Evolutionary conservation across 92 coral and sea anemone species (phyloP).

Genomic region (Meandrina meandrites): DNA sequence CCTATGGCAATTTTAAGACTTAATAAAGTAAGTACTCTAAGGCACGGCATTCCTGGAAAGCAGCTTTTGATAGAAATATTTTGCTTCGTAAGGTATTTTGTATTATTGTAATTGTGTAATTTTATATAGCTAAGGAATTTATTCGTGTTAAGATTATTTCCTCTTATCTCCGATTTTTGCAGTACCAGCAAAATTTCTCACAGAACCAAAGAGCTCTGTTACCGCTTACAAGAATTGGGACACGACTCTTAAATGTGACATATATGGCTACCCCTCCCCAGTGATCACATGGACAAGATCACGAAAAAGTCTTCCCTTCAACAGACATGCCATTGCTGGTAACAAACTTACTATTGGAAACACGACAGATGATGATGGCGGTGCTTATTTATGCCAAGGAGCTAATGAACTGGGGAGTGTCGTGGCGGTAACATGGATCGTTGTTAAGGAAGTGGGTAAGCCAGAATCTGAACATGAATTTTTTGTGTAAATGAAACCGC

Average conservation of each 20-base stretch:
- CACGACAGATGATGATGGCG: background rate
- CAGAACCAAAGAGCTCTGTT: background rate
- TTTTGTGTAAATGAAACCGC: too few relatives aligned
- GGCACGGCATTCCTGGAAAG: too few relatives aligned
- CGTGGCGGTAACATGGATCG: background rate
- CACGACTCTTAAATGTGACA: background rate
- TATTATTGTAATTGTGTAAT: too few relatives aligned
- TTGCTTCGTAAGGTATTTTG: too few relatives aligned
- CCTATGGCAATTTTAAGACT: too few relatives aligned
- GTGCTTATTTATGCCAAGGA: background rate
- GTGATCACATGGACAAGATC: background rate
- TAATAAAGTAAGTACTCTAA: too few relatives aligned
- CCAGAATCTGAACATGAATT: too few relatives aligned
- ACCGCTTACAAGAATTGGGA: background rate
- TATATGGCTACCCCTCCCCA: background rate
- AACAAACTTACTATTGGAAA: background rate
- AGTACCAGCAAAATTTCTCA: background rate
- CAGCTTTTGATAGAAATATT: too few relatives aligned
- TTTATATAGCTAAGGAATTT: too few relatives aligned
- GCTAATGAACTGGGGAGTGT: background rate
- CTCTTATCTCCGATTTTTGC: too few relatives aligned
- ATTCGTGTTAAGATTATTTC: too few relatives aligned
- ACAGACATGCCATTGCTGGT: background rate
- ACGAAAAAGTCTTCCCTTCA: background rate
- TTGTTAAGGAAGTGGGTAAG: background rate